Base-by-base conservation (phyloP, 2,888 invertebrate species). In the Cheilosia soror region DNA sequence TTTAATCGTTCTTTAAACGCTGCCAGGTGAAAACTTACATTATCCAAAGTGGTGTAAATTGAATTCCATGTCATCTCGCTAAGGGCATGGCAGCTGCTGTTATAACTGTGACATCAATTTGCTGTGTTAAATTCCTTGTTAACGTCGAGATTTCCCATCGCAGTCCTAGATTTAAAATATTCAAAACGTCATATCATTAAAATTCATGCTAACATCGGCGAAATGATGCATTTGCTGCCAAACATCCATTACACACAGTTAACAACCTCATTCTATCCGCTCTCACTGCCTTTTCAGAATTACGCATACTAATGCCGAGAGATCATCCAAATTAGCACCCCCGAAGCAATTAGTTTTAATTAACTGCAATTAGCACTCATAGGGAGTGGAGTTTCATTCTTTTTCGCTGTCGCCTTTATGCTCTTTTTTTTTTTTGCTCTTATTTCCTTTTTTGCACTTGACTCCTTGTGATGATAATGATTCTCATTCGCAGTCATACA, bases 341-440 rank as follows among this genome's bases (percentile, higher is more conserved):
- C 57, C 57, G 33, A 68, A 76, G 76, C 85, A 85, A 81, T 85
- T 81, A 81, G 81, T 85, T 85, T 85, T 85, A 85, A 85, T 85
- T 85, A 85, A 85, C 85, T 85, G 71, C 76, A 85, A 81, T 85
- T 85, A 81, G 85, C 58, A 47, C 69, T 80, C 65, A 69, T 69
- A 79, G 65, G 65, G 69, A 75, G 80, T 40, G 44, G 15, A 44
- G 78, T 77, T 77, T 51, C 77, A 58, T 80, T 71, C 29, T n/a
- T 47, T 44, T 47, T 47, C 20, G 47, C 20, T 5, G 20, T 62
- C 42, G 20, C 47, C 37, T 40, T 9, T 57, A 20, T 69, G 53
- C 3, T 1, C 20, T 13, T 9, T 27, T 29, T 20, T 25, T 49
- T 31, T 27, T 40, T 25, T 27, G 13, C 49, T 13, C 37, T 20